Evolutionary conservation across 2,113 vertebrate species (phyloP).

Genomic region (Pseudorhombus dupliciocellatus): DNA sequence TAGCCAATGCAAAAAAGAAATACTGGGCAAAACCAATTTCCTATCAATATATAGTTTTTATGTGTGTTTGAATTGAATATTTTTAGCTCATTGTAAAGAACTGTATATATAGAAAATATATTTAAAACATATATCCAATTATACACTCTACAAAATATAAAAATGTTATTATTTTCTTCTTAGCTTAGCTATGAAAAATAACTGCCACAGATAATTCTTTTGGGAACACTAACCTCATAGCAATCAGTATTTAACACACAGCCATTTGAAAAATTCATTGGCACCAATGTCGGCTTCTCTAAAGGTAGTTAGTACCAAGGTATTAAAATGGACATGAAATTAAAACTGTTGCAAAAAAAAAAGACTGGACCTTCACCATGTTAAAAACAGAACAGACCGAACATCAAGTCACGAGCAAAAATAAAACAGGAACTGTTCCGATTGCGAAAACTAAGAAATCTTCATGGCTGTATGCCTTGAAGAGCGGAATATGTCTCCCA

Average conservation of each 20-base stretch:
- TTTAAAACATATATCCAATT: too few species aligned
- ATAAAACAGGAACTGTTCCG: slow-evolving; percentile 69
- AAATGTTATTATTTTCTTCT: not conserved
- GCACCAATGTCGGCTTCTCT: too few species aligned
- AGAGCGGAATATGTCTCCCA: not conserved
- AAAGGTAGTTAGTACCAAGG: not conserved
- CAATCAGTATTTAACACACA: not conserved
- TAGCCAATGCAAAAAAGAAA: not conserved
- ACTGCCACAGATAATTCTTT: not conserved
- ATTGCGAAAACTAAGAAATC: slow-evolving; percentile 71
- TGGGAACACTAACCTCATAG: not conserved
- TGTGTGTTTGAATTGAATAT: too few species aligned
- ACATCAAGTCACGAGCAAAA: slow-evolving; percentile 52
- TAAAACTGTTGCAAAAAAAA: slow-evolving; percentile 20
- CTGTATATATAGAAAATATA: too few species aligned
- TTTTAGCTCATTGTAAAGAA: not conserved
- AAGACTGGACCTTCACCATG: not conserved
- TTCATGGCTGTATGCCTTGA: not conserved
- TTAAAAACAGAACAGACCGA: slow-evolving; percentile 65
- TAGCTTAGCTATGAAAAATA: too few species aligned
- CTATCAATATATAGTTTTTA: too few species aligned
- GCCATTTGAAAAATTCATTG: too few species aligned
- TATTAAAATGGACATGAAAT: not conserved
- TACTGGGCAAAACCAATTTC: too few species aligned
- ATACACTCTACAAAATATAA: not conserved